phyloP scores from a whole-genome alignment of 2,888 invertebrate genomes.

The Eupithecia exiguata region DNA sequence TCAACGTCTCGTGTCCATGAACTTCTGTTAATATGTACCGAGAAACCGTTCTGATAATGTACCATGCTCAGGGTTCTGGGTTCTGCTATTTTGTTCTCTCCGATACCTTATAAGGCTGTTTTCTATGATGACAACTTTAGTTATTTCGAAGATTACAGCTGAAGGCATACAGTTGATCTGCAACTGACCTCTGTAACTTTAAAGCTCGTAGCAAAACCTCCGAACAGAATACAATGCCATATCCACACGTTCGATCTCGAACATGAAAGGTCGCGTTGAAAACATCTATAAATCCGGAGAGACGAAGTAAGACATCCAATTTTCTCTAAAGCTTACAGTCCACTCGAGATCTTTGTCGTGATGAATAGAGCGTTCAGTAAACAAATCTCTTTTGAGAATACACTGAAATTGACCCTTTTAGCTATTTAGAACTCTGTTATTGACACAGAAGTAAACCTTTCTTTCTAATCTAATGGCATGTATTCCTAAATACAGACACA shows the following conservation, averaged over 20 bases:
- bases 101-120: neutral
- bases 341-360: conserved; percentile 75
- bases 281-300: conserved; percentile 74
- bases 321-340: conserved; percentile 78
- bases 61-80: neutral
- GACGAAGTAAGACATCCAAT: conserved; percentile 77
- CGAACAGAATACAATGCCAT: conserved; percentile 15
- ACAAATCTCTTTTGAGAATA: conserved; percentile 72
- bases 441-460: conserved; percentile 3
- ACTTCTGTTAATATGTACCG: neutral
- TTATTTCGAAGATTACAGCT: neutral
- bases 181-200: neutral
- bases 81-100: neutral
- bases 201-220: neutral
- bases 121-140: neutral
- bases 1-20: neutral
- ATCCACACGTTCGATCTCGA: conserved; percentile 24
- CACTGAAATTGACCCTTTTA: conserved; percentile 61
- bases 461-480: neutral
- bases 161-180: neutral
- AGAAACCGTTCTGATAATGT: too few species aligned
- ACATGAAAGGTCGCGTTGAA: conserved; percentile 48
- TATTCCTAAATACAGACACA: neutral
- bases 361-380: conserved; percentile 74
- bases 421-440: conserved; percentile 53